Evolutionary conservation across 2,113 vertebrate genomes (phyloP), one percentile per base, ranked within the genome.

Genomic region (Ptilonorhynchus violaceus): DNA sequence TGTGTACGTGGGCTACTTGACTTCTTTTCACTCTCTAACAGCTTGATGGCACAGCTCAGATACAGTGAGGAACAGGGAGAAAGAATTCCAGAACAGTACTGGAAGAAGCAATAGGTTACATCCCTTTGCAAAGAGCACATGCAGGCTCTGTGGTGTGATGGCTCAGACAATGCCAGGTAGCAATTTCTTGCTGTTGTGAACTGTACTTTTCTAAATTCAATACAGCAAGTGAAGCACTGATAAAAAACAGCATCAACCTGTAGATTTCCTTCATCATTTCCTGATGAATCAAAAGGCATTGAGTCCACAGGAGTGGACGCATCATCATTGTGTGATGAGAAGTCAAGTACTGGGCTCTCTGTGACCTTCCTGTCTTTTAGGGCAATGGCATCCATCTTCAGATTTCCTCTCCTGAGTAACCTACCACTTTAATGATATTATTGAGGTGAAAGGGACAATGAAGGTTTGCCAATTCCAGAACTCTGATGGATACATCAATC

Each of bases 51-150:
- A 1, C 15, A 90, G 64, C 55, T 77, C 30, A 85, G 50, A 28
- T 3, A 9, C 19, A 19, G 42, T 4, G 16, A 69, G 37, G 15
- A 62, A 13, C 1, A 82, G 37, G 62, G 22, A 41, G 25, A 70
- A 70, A 62, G 37, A 37, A 46, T 11, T 62, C 23, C 74, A 27
- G 16, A 17, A 11, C 10, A 14, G 33, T 1, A 22, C 0, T 1
- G 30, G 46, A 58, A 13, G 31, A 30, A 70, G 42, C 14, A 56
- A 1, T 11, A n/a, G 30, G 18, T 11, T 31, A 13, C 1, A 53
- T 44, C 21, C 39, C 18, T 64, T 39, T 27, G 66, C 41, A 88
- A 33, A 69, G 19, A 15, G 37, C 1, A 31, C 0, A 1, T 10
- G 15, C 17, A 35, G 55, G 37, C 11, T 42, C 60, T 69, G 15